Base-by-base conservation (phyloP, 2,113 vertebrate species). In the Athene noctua region DNA sequence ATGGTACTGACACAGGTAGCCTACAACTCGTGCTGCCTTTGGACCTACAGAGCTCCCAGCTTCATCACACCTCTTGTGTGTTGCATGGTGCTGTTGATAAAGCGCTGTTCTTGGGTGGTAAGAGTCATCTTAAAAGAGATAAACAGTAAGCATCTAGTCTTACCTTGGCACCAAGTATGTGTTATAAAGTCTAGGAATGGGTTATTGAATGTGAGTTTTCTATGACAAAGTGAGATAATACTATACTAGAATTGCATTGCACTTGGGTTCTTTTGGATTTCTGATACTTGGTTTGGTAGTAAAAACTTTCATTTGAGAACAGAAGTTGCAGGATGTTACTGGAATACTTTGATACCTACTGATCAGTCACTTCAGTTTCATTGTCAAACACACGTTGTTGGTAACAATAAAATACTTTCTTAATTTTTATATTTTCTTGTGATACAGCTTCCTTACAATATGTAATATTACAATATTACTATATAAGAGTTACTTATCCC, bases 1-100 rank as follows among this genome's bases (percentile, higher is more conserved):
- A 3, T 25, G 19, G 10, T 23, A 29, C 22, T 70, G 25, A 22
- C 15, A 8, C 18, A 4, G 27, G 1, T 5, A n/a, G 30, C 34
- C 62, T 29, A 7, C 19, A 30, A 26, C 18, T 29, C 3, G 15
- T 25, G 49, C 22, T 83, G 32, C 36, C n/a, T 57, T 51, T 46
- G 17, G 44, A 26, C 21, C 16, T 26, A 6, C 14, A 7, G 0
- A 7, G 13, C 68, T 89, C n/a, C 25, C n/a, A 42, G 0, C 32
- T 29, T 81, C 9, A 17, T 86, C 8, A 22, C 8, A 4, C 21
- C 18, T 47, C 15, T 13, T 47, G 7, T n/a, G 40, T 15, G n/a
- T 3, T 79, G 11, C 7, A 1, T 12, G 11, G 29, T 66, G 38
- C 81, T 63, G 15, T 58, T 74, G 20, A 18, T 62, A 18, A 80